Evolutionary conservation across 2,888 invertebrate genomes (phyloP).

Genomic region (Oscheius sp.): DNA sequence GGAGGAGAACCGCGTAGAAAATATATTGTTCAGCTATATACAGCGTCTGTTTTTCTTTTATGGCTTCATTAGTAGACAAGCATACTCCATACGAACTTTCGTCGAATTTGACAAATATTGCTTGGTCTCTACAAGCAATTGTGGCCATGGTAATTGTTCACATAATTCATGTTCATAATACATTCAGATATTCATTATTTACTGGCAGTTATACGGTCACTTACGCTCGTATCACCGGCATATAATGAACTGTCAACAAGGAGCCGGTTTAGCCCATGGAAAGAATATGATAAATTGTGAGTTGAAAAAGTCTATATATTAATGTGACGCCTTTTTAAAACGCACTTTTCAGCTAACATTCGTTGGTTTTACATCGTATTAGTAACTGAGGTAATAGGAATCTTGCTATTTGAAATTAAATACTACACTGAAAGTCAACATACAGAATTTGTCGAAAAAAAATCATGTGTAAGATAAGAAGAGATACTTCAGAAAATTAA

Average conservation of each 20-base stretch:
- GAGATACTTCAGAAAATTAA: neutral
- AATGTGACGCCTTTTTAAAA: neutral
- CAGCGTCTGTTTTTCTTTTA: constrained; percentile 39
- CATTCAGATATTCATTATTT: constrained; percentile 34
- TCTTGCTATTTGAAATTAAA: constrained; percentile 37
- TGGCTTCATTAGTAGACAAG: constrained; percentile 37
- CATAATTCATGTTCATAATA: neutral
- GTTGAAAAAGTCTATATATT: neutral
- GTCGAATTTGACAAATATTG: constrained; percentile 39
- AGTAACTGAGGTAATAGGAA: constrained; percentile 33
- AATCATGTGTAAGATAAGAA: constrained; percentile 31
- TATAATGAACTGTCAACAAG: constrained; percentile 27
- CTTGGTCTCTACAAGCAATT: constrained; percentile 48
- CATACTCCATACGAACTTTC: constrained; percentile 43
- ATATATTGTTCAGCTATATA: constrained; percentile 34
- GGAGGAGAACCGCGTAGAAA: neutral
- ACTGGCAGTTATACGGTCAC: constrained; percentile 50
- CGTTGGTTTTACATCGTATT: constrained; percentile 35
- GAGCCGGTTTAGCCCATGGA: constrained; percentile 30
- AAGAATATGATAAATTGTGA: constrained; percentile 24
- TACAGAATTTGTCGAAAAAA: constrained; percentile 38
- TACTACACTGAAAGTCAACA: constrained; percentile 42
- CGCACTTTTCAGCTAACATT: constrained; percentile 32
- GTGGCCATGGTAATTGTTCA: constrained; percentile 33
- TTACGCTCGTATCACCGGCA: constrained; percentile 37